These are phyloP conservation scores for Drosophila melanica DNA, from an alignment of 1,140 invertebrate species.

Conservation along the genomic window DNA sequence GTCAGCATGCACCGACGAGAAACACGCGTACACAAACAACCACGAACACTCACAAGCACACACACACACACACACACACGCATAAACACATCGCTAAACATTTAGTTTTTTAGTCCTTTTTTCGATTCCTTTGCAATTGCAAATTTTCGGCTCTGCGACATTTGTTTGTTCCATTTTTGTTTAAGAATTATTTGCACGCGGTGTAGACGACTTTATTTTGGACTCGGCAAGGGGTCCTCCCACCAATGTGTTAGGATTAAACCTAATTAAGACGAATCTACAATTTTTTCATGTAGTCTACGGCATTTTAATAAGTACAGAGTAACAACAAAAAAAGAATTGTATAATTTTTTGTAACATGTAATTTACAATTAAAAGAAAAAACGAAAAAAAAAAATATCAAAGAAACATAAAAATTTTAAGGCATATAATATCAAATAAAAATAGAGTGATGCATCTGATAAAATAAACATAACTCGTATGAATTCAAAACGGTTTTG, in stretches of 20 bases:
- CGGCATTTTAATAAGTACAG: slow-evolving; percentile 76
- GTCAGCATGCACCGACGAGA: slow-evolving; percentile 19
- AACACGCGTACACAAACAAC: slow-evolving; percentile 7
- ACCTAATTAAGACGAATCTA: slow-evolving; percentile 69
- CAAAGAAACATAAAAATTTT: slow-evolving; percentile 63
- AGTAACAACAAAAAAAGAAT: slow-evolving; percentile 28
- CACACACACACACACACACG: slow-evolving; percentile 19
- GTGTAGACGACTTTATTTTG: slow-evolving; percentile 39
- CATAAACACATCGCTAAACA: slow-evolving; percentile 38
- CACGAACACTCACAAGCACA: slow-evolving; percentile 5
- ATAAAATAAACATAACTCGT: slow-evolving; percentile 14
- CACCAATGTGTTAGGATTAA: slow-evolving; percentile 72
- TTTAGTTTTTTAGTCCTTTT: slow-evolving; percentile 40
- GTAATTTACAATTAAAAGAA: slow-evolving; percentile 64
- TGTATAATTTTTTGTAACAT: slow-evolving; percentile 58
- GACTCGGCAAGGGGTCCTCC: slow-evolving; percentile 13
- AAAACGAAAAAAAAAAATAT: slow-evolving; percentile 64
- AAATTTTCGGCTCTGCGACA: slow-evolving; percentile 58
- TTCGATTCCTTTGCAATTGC: slow-evolving; percentile 20
- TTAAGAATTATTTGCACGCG: slow-evolving; percentile 59
- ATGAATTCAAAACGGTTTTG: background rate
- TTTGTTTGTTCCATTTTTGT: slow-evolving; percentile 32
- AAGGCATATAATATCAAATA: slow-evolving; percentile 75
- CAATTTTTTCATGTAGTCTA: slow-evolving; percentile 67
- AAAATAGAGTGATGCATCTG: slow-evolving; percentile 79